Evolutionary conservation across 2,888 invertebrate species (phyloP).

Genomic region (Salpingus planirostris): DNA sequence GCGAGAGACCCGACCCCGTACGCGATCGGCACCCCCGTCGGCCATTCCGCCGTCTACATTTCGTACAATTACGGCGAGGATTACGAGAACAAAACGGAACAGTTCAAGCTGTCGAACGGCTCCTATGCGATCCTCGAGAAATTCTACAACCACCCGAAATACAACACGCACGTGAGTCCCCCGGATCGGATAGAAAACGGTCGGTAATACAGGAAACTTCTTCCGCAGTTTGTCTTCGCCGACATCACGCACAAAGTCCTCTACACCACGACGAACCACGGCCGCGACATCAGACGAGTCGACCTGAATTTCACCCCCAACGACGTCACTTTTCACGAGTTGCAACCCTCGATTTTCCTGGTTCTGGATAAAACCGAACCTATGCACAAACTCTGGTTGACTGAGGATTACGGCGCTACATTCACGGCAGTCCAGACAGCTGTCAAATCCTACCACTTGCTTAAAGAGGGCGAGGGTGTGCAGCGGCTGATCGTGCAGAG

Average conservation of each 20-base stretch:
- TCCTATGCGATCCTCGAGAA: slow-evolving; percentile 65
- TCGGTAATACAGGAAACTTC: too few relatives aligned
- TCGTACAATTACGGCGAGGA: slow-evolving; percentile 81
- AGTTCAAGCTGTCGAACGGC: slow-evolving; percentile 50
- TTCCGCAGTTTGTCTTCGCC: slow-evolving; percentile 73
- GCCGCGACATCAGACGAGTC: slow-evolving; percentile 53
- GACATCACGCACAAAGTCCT: slow-evolving; percentile 69
- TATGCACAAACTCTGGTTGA: slow-evolving; percentile 63
- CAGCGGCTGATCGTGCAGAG: slow-evolving; percentile 60
- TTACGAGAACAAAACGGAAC: slow-evolving; percentile 65
- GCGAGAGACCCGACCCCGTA: slow-evolving; percentile 62
- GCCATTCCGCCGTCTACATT: slow-evolving; percentile 69
- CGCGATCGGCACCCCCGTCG: slow-evolving; percentile 33
- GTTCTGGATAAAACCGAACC: slow-evolving; percentile 65
- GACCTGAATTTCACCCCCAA: slow-evolving; percentile 67
- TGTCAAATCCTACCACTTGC: slow-evolving; percentile 75
- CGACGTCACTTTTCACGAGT: slow-evolving; percentile 67
- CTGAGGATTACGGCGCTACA: slow-evolving; percentile 63
- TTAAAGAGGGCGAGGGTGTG: slow-evolving; percentile 39
- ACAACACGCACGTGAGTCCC: slow-evolving; percentile 64
- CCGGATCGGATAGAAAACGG: too few relatives aligned
- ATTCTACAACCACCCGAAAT: slow-evolving; percentile 76
- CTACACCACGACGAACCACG: slow-evolving; percentile 69
- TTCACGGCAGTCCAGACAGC: slow-evolving; percentile 61
- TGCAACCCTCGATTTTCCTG: slow-evolving; percentile 58